Percentiles rank a stretch among this genome's conserved stretches.
Evolutionary conservation across 2,888 invertebrate genomes (phyloP).

Genomic region (Julus scandinavius): DNA sequence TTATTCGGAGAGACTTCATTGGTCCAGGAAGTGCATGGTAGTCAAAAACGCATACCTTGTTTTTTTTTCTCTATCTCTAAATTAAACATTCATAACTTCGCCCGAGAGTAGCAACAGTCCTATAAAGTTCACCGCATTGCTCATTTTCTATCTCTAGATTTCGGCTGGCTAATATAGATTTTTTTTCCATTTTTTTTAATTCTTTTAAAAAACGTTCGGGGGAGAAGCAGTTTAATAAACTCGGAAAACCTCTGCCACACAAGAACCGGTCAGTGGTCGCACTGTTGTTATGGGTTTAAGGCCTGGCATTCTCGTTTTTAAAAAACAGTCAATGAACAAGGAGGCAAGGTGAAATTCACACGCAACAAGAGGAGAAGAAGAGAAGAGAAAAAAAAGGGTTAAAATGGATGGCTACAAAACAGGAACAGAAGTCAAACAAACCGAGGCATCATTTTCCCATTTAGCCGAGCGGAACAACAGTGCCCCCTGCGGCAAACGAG

Average conservation of each 20-base stretch:
- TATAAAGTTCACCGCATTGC: neutral
- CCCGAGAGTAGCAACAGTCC: neutral
- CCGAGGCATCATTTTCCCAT: neutral
- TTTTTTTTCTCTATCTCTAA: neutral
- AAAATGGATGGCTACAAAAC: neutral
- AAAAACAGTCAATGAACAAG: neutral
- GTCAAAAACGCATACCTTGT: neutral
- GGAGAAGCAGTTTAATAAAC: neutral
- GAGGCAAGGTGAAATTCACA: conserved; percentile 12
- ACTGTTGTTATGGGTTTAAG: neutral
- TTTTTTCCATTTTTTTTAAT: neutral
- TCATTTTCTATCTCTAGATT: neutral
- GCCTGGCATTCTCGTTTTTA: neutral
- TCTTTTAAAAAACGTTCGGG: neutral
- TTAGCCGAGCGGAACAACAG: conserved; percentile 27
- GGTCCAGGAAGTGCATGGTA: neutral
- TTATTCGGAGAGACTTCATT: neutral
- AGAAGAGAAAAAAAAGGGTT: neutral
- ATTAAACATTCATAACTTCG: neutral
- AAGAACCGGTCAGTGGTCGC: conserved; percentile 21
- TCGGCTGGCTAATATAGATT: neutral
- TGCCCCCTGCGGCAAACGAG: neutral
- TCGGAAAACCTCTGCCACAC: neutral
- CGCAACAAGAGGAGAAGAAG: neutral
- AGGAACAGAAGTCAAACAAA: neutral